phyloP scores from a whole-genome alignment of 2,888 invertebrate genomes.

The Apocheima hispidaria region DNA sequence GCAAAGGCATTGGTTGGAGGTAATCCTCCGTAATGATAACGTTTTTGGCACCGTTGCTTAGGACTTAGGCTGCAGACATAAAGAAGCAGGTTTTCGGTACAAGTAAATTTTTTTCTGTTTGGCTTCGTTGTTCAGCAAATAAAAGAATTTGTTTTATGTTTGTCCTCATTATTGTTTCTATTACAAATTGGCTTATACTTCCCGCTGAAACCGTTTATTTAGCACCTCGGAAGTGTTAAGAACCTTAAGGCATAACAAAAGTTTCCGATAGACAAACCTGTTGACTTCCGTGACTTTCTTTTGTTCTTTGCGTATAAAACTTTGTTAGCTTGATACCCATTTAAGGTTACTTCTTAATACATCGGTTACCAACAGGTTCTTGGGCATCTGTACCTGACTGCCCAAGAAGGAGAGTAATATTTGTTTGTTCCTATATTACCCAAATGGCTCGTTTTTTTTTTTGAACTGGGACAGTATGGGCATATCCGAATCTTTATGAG shows the following conservation, averaged over 20 bases:
- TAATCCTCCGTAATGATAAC: slow-evolving; percentile 68
- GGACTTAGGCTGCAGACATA: slow-evolving; percentile 28
- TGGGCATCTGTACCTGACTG: too few relatives aligned
- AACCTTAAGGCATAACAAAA: slow-evolving; percentile 8
- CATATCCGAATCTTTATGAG: too few relatives aligned
- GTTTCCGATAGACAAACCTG: slow-evolving; percentile 23
- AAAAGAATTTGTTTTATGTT: too few relatives aligned
- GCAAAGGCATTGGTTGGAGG: slow-evolving; percentile 53
- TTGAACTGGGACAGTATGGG: too few relatives aligned
- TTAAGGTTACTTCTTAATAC: too few relatives aligned
- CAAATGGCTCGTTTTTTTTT: too few relatives aligned
- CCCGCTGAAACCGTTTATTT: slow-evolving; percentile 10
- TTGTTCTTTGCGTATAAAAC: slow-evolving; percentile 1
- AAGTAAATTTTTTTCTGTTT: too few relatives aligned
- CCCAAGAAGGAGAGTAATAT: too few relatives aligned
- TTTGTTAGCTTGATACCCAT: background rate
- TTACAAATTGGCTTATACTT: background rate
- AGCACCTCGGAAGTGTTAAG: slow-evolving; percentile 20
- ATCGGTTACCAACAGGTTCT: too few relatives aligned
- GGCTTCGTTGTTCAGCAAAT: too few relatives aligned
- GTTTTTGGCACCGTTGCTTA: slow-evolving; percentile 62
- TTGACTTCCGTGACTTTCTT: slow-evolving; percentile 12
- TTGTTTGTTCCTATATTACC: too few relatives aligned
- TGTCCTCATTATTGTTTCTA: background rate
- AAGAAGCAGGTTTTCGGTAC: too few relatives aligned